Evolutionary conservation across 1,140 invertebrate genomes (phyloP), one percentile per base, ranked within the genome.

Genomic region (Scylla paramamosain): DNA sequence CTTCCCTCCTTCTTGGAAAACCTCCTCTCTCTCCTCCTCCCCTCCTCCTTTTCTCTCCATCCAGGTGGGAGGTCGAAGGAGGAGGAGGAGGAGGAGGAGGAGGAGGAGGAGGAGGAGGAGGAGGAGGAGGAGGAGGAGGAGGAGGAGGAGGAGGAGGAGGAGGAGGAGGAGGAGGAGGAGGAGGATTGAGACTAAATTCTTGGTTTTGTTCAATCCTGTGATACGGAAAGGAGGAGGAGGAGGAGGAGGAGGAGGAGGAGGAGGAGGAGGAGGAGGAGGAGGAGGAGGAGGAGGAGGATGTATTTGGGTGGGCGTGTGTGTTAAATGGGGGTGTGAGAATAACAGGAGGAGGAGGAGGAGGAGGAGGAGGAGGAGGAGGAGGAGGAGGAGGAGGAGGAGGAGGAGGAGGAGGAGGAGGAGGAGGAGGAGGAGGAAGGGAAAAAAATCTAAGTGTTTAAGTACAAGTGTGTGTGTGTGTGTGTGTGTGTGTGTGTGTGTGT

Each of bases 381-480:
- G 52, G 20, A 28, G 39, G 82, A 95, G 52, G 52, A 59, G 52
- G 10, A 4, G 52, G 2, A 59, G 10, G 3, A 59, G 52, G 52
- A 59, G 52, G 52, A 59, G 52, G 52, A 59, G 20, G 52, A 59
- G 20, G 52, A 59, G 52, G 52, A 59, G 52, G 20, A 28, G 39
- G 82, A 95, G 52, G 52, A 59, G 52, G 10, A 4, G 52, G 2
- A 59, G 10, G 3, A 59, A 8, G 52, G 10, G 52, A 92, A 92
- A 77, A 77, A 28, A 77, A 92, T 92, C 28, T 67, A 25, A 82
- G n/a, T 29, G n/a, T 91, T 14, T 52, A 25, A 52, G 46, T 91
- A n/a, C 10, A 25, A 52, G 46, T 52, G 46, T 67, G 46, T 67
- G 90, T 91, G 46, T 52, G 46, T 59, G 46, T 91, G 46, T 91